These are phyloP conservation scores for Molossus molossus DNA, from an alignment of 2,797 vertebrate species.

Conservation along the genomic window DNA sequence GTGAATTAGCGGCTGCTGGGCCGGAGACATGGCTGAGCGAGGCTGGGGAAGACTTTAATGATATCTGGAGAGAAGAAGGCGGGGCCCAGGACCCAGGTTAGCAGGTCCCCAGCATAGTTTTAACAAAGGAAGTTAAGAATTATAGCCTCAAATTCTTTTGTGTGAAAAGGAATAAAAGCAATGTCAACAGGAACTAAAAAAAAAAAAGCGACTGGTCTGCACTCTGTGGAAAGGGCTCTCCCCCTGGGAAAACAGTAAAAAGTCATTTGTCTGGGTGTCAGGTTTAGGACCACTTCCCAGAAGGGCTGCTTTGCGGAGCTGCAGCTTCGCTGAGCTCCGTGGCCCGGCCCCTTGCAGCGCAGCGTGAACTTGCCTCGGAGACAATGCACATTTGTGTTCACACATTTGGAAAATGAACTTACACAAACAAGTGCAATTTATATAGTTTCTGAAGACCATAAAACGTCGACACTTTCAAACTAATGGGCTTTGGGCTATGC, in stretches of 20 bases:
- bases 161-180: neutral
- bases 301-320: conserved; percentile 66
- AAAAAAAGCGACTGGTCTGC: neutral
- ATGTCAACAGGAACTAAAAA: conserved; percentile 18
- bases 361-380: conserved; percentile 39
- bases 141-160: conserved; percentile 54
- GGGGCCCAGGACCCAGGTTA: conserved; percentile 4
- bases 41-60: conserved; percentile 5
- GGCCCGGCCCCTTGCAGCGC: conserved; percentile 27
- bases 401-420: conserved; percentile 73
- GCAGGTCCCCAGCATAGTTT: conserved; percentile 32
- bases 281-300: conserved; percentile 76
- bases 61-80: neutral
- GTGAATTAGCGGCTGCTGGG: neutral
- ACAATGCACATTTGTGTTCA: conserved; percentile 71
- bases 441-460: conserved; percentile 57
- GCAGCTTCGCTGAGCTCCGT: neutral
- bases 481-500: conserved; percentile 21
- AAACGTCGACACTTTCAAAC: conserved; percentile 46
- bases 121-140: conserved; percentile 67
- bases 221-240: conserved; percentile 52
- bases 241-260: conserved; percentile 71
- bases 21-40: conserved; percentile 18
- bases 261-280: conserved; percentile 70
- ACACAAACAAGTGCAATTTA: conserved; percentile 47